phyloP scores from a whole-genome alignment of 2,888 invertebrate genomes.

The Sceliomorpha sp. region DNA sequence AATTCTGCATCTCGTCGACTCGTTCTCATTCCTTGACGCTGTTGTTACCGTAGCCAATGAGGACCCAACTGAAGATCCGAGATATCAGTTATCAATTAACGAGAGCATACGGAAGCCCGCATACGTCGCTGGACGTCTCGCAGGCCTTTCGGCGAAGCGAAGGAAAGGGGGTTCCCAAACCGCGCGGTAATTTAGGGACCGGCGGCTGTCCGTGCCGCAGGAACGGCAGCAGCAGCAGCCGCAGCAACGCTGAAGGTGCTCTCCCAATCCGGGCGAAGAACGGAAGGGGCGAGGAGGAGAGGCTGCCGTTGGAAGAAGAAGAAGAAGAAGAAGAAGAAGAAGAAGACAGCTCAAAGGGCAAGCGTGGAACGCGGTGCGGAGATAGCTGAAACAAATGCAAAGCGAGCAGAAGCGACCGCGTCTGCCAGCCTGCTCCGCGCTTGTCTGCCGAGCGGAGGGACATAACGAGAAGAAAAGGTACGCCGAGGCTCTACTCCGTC shows the following conservation, averaged over 20 bases:
- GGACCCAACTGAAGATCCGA: constrained; percentile 63
- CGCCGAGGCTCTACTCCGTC: constrained; percentile 7
- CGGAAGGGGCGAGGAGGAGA: constrained; percentile 51
- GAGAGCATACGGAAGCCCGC: constrained; percentile 68
- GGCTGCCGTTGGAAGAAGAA: constrained; percentile 43
- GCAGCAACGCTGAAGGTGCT: too few relatives aligned
- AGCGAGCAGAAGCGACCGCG: constrained; percentile 60
- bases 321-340: constrained; percentile 58
- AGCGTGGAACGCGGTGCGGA: constrained; percentile 58
- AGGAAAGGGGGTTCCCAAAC: constrained; percentile 49
- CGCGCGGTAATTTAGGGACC: constrained; percentile 74
- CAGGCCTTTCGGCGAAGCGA: constrained; percentile 54
- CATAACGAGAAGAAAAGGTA: constrained; percentile 50
- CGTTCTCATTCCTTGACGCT: constrained; percentile 51
- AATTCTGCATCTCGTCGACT: constrained; percentile 49
- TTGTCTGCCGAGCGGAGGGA: constrained; percentile 39
- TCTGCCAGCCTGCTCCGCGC: constrained; percentile 34
- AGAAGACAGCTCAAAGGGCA: constrained; percentile 73
- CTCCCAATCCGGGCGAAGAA: constrained; percentile 35
- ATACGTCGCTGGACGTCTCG: constrained; percentile 60
- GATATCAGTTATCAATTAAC: constrained; percentile 78
- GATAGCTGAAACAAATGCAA: constrained; percentile 77
- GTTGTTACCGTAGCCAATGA: constrained; percentile 31
- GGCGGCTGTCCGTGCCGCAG: constrained; percentile 67
- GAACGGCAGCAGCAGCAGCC: too few relatives aligned